Base-by-base conservation (phyloP, 2,797 vertebrate species). In the Danio kyathit region DNA sequence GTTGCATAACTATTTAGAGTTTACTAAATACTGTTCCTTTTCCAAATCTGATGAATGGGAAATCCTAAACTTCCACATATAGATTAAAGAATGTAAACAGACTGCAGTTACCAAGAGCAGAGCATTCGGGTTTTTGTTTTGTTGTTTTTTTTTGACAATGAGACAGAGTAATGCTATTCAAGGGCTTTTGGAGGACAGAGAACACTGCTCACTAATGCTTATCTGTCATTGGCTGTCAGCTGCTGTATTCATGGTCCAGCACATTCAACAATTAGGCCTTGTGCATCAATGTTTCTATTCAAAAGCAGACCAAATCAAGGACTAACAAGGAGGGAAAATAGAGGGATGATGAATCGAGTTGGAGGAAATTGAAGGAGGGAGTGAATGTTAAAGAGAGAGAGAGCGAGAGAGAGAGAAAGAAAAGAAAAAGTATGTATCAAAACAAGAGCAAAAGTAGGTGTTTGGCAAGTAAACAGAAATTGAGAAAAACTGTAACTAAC, bases 141-240 rank as follows among this genome's bases (percentile, higher is more conserved):
- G n/a, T n/a, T n/a, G n/a, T n/a, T n/a, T 76, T 1, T 21, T 40
- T 29, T 43, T 67, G 19, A 48, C 64, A 77, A 17, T 40, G 43
- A 59, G 13, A 1, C 41, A 60, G 52, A 17, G 13, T 75, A 59
- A 38, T 46, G 17, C 6, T 67, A 17, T 59, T 77, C 10, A 77
- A 67, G 40, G 17, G 61, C 13, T 66, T 66, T 13, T 14, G 29
- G 41, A n/a, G 41, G 19, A n/a, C 51, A 13, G 41, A 13, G 8
- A 65, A n/a, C 17, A 3, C 13, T 10, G 9, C 16, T 17, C 29
- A 3, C 11, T 21, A 21, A 64, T 61, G 12, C 57, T 48, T 49
- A 59, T 66, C 43, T 64, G 10, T 41, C 61, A 66, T 72, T 67
- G 16, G 67, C 75, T 79, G 69, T 77, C 61, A 59, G 66, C 16